Evolutionary conservation across 2,797 vertebrate species (phyloP), one percentile per base, ranked within the genome.

Genomic region (Choloepus didactylus): DNA sequence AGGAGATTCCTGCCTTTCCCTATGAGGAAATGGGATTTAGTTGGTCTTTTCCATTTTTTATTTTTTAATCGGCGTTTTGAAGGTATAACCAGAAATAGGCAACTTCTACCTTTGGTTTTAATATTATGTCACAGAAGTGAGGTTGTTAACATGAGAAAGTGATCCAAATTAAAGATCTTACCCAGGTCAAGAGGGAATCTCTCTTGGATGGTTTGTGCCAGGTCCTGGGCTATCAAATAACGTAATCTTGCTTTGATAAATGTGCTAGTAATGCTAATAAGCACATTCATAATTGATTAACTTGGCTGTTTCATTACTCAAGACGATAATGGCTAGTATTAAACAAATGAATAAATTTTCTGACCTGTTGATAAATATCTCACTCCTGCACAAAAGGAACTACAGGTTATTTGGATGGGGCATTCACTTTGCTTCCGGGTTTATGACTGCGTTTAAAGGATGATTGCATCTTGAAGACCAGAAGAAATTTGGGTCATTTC

Each of bases 281-380:
- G 79, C 73, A 91, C 86, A 97, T 95, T 96, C 86, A 97, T 95
- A 95, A 96, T 91, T 96, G 69, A 95, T 97, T 94, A 95, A 69
- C 80, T 96, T 87, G 91, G 87, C 82, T 94, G 51, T 72, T 84
- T 96, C 51, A 70, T 79, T 95, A 87, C 93, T 77, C 41, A 86
- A 87, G 80, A 91, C 60, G 25, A 3, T 92, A 90, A 93, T 27
- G 56, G 46, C 72, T 90, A 84, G 66, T 97, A 96, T 96, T 92
- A 95, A 96, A 96, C 67, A 95, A 95, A 84, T 89, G 90, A 93
- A 35, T 97, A 95, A 23, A 75, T 96, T 96, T 96, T 81, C 88
- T 91, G 87, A 97, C 87, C 70, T 92, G 79, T 70, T 82, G 81
- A 93, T 96, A 93, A 88, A 85, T 69, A 64, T 82, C 93, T 89